A percentile compares a stretch with the other conserved stretches of the same genome.
These are phyloP conservation scores for Oreochromis aureus DNA, from an alignment of 2,113 vertebrate genomes.

Conservation along the genomic window DNA sequence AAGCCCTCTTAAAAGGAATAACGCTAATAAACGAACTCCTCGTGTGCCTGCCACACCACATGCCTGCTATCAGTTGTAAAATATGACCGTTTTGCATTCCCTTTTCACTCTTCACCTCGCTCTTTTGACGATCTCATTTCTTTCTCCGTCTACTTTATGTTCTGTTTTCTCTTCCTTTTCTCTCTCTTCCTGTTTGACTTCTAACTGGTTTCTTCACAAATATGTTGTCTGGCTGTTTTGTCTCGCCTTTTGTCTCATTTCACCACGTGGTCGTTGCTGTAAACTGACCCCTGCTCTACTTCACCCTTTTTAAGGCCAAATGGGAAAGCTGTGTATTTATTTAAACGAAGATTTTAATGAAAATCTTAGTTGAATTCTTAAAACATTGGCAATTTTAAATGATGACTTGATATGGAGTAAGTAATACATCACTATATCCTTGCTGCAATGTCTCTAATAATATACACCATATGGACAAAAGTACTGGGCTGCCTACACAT, in stretches of 20 bases:
- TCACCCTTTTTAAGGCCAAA: background rate
- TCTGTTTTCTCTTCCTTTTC: background rate
- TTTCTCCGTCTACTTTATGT: background rate
- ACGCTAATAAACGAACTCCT: constrained; percentile 39
- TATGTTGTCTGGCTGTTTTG: background rate
- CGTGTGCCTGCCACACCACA: constrained; percentile 36
- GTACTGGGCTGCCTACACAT: background rate
- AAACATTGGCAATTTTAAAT: background rate
- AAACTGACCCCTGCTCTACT: background rate
- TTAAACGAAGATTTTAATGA: background rate
- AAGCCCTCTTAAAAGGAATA: constrained; percentile 30
- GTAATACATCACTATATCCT: background rate
- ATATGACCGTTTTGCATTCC: constrained; percentile 27
- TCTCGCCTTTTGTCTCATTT: background rate
- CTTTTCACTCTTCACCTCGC: background rate
- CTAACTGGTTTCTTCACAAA: background rate
- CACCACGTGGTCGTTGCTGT: background rate
- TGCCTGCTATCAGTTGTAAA: constrained; percentile 40
- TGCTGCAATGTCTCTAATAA: background rate
- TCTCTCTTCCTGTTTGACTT: background rate
- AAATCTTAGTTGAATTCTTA: background rate
- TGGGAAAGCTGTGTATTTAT: background rate
- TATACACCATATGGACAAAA: background rate
- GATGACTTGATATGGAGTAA: background rate
- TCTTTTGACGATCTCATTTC: constrained; percentile 4